A percentile compares a stretch with the other conserved stretches of the same genome.
Conservation (phyloP, 2,113 vertebrate species). For the Suricata suricatta region DNA sequence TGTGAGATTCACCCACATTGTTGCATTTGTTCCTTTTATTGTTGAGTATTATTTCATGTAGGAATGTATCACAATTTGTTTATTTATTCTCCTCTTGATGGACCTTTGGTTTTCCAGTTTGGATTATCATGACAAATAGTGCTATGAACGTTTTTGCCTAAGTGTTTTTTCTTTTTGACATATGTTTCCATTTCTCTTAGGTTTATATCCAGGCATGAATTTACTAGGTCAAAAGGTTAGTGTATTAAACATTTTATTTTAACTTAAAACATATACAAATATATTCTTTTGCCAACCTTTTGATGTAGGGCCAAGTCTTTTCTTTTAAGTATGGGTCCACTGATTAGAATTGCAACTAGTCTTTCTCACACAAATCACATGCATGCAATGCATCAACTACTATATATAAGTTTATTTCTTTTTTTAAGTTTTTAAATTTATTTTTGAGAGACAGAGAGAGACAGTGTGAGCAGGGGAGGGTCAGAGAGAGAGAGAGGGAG, state of each 20-base stretch:
- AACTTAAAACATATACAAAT: conserved; percentile 63
- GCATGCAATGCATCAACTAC: neutral
- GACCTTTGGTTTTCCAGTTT: neutral
- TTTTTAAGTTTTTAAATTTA: neutral
- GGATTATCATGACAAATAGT: neutral
- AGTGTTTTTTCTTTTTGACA: conserved; percentile 35
- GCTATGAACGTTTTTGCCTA: conserved; percentile 4
- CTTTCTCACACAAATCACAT: neutral
- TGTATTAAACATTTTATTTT: conserved; percentile 70
- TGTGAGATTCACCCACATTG: neutral
- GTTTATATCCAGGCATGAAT: conserved; percentile 56
- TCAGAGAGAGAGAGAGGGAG: too few relatives aligned
- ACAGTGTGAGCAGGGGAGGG: too few relatives aligned
- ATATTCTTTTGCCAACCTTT: conserved; percentile 50
- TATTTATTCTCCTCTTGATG: neutral
- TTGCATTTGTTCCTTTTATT: neutral
- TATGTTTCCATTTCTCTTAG: conserved; percentile 66
- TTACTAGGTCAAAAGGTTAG: conserved; percentile 63
- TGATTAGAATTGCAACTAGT: conserved; percentile 6
- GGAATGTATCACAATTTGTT: neutral
- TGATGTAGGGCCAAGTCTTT: conserved; percentile 46
- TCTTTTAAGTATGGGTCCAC: neutral
- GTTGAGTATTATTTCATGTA: neutral
- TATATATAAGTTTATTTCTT: neutral
- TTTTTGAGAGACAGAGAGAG: too few relatives aligned